Percentiles rank a stretch among this genome's conserved stretches.
These are phyloP conservation scores for Tetragonula carbonaria DNA, from an alignment of 2,888 invertebrate genomes.

Conservation along the genomic window DNA sequence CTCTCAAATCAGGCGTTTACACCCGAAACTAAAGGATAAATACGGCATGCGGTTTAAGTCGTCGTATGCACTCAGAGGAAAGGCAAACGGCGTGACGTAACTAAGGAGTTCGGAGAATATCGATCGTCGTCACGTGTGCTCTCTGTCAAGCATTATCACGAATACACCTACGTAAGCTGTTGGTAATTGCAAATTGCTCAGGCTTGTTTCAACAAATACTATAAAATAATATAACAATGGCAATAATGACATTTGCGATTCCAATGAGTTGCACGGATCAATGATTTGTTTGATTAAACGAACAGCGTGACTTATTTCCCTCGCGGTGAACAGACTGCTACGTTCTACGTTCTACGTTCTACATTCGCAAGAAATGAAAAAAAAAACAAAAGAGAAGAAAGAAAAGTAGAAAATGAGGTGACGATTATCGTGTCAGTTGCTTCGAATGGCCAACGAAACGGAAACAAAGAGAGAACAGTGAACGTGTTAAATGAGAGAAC, in stretches of 20 bases:
- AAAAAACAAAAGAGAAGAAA: conserved; percentile 29
- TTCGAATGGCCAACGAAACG: conserved; percentile 36
- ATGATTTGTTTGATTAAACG: conserved; percentile 15
- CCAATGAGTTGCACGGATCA: conserved; percentile 55
- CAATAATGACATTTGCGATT: conserved; percentile 38
- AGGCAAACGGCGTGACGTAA: conserved; percentile 54
- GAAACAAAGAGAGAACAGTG: background rate
- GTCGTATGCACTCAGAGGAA: conserved; percentile 70
- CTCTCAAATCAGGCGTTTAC: conserved; percentile 69
- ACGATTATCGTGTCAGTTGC: conserved; percentile 46
- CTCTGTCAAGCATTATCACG: conserved; percentile 43
- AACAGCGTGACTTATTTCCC: conserved; percentile 10
- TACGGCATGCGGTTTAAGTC: conserved; percentile 68
- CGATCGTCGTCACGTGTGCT: conserved; percentile 42
- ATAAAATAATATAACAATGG: background rate
- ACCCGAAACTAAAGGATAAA: conserved; percentile 67
- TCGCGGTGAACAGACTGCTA: conserved; percentile 21
- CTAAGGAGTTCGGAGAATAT: conserved; percentile 43
- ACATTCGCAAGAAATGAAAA: conserved; percentile 54
- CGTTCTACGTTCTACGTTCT: conserved; percentile 47
- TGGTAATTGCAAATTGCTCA: conserved; percentile 44
- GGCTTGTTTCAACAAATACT: conserved; percentile 20
- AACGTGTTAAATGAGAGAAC: conserved; percentile 14
- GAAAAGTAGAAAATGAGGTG: background rate
- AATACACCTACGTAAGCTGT: conserved; percentile 36